Percentiles rank a stretch among this genome's conserved stretches.
phyloP scores from a whole-genome alignment of 30 jellyfish, hydroid and myxozoan genomes.

The Mastigias papua region DNA sequence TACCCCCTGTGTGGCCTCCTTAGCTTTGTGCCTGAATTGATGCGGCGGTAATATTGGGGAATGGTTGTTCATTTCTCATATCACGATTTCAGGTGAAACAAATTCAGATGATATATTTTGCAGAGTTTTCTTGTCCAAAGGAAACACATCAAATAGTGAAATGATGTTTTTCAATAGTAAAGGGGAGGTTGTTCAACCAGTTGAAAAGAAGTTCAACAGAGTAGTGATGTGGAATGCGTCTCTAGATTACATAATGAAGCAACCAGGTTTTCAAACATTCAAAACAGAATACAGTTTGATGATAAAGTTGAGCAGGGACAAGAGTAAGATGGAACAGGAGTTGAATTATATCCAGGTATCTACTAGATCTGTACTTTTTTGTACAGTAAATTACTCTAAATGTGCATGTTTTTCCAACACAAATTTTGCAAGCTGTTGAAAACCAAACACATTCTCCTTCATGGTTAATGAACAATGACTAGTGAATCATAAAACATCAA shows the following conservation, averaged over 20 bases:
- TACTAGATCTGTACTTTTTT: neutral
- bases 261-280: conserved; percentile 41
- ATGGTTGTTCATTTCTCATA: no score
- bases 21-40: no score
- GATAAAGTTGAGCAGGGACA: conserved; percentile 17
- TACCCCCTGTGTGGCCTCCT: no score
- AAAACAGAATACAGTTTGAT: conserved; percentile 38
- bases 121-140: conserved; percentile 6
- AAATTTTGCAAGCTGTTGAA: no score
- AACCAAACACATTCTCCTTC: no score
- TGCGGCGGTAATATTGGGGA: no score
- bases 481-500: no score
- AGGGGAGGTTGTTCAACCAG: conserved; percentile 30
- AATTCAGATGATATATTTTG: conserved; percentile 8
- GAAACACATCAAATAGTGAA: neutral
- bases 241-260: conserved; percentile 19
- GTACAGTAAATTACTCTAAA: no score
- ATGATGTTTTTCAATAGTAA: conserved; percentile 38
- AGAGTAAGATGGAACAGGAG: conserved; percentile 23
- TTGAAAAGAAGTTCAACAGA: conserved; percentile 25
- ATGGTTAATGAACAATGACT: no score
- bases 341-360: conserved; percentile 32
- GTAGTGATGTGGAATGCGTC: conserved; percentile 57
- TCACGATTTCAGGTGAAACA: conserved; percentile 42
- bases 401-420: no score